Base-by-base conservation (phyloP, 2,888 invertebrate genomes). In the Callyntrura guangdongensis region DNA sequence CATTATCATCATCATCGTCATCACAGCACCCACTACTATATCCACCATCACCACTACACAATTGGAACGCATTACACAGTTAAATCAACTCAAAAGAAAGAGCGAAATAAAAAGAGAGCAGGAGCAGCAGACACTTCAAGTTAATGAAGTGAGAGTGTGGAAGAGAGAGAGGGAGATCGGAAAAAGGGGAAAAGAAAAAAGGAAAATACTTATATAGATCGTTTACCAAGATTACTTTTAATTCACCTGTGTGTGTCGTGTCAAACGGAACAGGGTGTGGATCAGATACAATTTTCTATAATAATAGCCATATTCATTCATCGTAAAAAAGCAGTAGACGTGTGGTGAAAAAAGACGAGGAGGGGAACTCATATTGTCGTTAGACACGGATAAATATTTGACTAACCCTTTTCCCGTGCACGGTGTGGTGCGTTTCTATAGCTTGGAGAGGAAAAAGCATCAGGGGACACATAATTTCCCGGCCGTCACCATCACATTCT, bases 221-320 rank as follows among this genome's bases (percentile, higher is more conserved):
- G 86, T 74, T 90, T 72, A 59, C 86, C 47, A 82, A 90, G 90
- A 90, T 90, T 86, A 90, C 45, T 90, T 90, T 90, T 90, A 90
- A 90, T 90, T 90, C 90, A 90, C 90, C 90, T 90, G 90, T 67
- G 74, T 74, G 59, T 90, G 86, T 90, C 90, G 86, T 86, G 90
- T 90, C 90, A 90, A 86, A 90, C 82, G 61, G 82, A 72, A 82
- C 86, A 47, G 90, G 90, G 90, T 86, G 86, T 90, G 90, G 90
- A 83, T 83, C 79, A 90, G 81, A 90, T 67, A 81, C 56, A 69
- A 59, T 90, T 79, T 89, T 45, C 72, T 83, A 17, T 56, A 67
- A 47, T 47, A 64, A 53, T 69, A 6, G 25, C 69, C 20, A 53
- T 69, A 86, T 67, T 82, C 88, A 89, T 85, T 89, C 77, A 84